Evolutionary conservation across 2,113 vertebrate genomes (phyloP).

Genomic region (Notarius lentiginosus): DNA sequence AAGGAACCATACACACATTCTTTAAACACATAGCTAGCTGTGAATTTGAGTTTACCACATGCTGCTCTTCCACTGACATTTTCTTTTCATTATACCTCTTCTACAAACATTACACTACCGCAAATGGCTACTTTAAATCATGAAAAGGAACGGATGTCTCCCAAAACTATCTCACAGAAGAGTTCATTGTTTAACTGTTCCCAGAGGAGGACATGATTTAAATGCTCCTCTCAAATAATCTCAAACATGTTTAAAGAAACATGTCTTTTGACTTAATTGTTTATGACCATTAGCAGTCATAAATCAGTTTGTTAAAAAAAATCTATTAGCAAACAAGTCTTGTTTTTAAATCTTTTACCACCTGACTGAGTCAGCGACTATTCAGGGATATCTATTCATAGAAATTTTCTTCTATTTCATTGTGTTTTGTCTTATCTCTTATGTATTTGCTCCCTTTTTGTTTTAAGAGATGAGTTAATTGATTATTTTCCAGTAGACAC

Average conservation of each 20-base stretch:
- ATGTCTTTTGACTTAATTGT: background rate
- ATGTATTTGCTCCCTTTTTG: background rate
- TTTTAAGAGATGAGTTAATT: background rate
- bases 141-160: slow-evolving; percentile 6
- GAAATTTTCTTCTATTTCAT: background rate
- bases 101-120: slow-evolving; percentile 12
- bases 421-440: background rate
- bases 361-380: no score
- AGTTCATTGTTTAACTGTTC: slow-evolving; percentile 21
- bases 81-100: slow-evolving; percentile 18
- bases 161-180: slow-evolving; percentile 33
- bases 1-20: background rate
- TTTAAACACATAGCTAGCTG: slow-evolving; percentile 4
- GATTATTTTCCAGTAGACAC: background rate
- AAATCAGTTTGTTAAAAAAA: background rate
- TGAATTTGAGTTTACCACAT: slow-evolving; percentile 27
- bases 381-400: background rate
- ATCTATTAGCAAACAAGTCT: background rate
- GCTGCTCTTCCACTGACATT: slow-evolving; percentile 23
- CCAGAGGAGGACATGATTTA: slow-evolving; percentile 27
- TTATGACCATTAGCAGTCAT: slow-evolving; percentile 13
- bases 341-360: background rate
- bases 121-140: slow-evolving; percentile 31
- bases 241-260: slow-evolving; percentile 17
- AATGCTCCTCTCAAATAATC: slow-evolving; percentile 4